Conservation (phyloP, 1,140 invertebrate species). For the Aphis gossypii region DNA sequence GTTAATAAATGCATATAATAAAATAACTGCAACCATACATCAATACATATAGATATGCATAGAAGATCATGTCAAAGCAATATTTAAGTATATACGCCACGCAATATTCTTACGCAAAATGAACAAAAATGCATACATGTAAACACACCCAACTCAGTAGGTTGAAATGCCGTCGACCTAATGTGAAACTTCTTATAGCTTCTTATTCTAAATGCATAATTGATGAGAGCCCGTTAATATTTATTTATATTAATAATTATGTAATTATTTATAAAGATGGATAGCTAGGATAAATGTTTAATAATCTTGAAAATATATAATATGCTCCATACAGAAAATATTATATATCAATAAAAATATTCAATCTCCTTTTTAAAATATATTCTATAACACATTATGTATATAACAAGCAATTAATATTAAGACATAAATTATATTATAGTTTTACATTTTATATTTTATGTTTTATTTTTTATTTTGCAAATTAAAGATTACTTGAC, state of each 20-base stretch:
- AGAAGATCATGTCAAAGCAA: background rate
- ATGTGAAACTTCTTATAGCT: background rate
- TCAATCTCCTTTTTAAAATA: background rate
- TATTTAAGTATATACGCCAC: background rate
- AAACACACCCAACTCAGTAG: slow-evolving; percentile 12
- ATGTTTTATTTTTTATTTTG: background rate
- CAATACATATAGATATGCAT: background rate
- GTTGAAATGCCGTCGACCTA: background rate
- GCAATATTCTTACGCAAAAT: background rate
- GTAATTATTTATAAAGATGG: background rate
- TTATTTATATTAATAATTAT: background rate
- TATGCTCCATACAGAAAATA: background rate
- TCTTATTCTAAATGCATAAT: background rate
- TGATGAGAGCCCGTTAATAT: background rate
- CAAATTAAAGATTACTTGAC: background rate
- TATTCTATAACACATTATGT: background rate
- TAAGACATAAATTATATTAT: background rate
- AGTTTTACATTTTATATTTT: background rate
- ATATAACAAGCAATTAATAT: background rate
- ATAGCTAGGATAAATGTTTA: background rate
- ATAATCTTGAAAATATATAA: background rate
- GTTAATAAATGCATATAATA: background rate
- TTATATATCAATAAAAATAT: background rate
- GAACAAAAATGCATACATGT: background rate
- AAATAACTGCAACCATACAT: background rate